A percentile compares a stretch with the other conserved stretches of the same genome.
phyloP scores from a whole-genome alignment of 2,888 invertebrate genomes.

The Eupithecia dodoneata region DNA sequence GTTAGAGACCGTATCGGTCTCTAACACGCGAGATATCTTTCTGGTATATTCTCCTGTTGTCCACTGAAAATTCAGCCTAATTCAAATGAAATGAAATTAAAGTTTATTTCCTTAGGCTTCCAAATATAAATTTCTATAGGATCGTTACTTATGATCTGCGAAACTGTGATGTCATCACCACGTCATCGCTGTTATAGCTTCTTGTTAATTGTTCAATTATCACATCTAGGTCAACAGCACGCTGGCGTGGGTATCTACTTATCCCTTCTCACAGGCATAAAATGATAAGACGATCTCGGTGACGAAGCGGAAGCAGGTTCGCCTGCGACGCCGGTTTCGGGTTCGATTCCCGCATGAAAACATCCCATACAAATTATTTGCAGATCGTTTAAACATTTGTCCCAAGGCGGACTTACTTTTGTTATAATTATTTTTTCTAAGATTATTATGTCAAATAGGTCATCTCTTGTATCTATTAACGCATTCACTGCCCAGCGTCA shows the following conservation, averaged over 20 bases:
- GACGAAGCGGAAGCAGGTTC: no score
- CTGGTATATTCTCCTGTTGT: background rate
- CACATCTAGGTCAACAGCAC: conserved; percentile 8
- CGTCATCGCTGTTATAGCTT: conserved; percentile 19
- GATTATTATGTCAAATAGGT: no score
- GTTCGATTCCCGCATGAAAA: no score
- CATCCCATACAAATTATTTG: no score
- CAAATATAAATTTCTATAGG: background rate
- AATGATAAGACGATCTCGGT: background rate
- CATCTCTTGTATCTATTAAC: background rate
- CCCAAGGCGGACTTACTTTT: no score
- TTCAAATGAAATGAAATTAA: no score
- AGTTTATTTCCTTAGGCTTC: no score
- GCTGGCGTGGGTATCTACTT: background rate
- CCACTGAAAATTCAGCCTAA: background rate
- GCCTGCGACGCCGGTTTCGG: no score
- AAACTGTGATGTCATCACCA: conserved; percentile 10
- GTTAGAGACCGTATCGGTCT: no score
- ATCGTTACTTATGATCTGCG: background rate
- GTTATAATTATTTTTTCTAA: no score
- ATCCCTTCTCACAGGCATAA: background rate
- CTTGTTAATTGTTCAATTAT: conserved; percentile 19
- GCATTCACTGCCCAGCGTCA: no score
- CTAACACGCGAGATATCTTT: background rate
- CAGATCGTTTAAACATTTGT: no score